Evolutionary conservation across 2,113 vertebrate genomes (phyloP).

Genomic region (Seriola rivoliana): DNA sequence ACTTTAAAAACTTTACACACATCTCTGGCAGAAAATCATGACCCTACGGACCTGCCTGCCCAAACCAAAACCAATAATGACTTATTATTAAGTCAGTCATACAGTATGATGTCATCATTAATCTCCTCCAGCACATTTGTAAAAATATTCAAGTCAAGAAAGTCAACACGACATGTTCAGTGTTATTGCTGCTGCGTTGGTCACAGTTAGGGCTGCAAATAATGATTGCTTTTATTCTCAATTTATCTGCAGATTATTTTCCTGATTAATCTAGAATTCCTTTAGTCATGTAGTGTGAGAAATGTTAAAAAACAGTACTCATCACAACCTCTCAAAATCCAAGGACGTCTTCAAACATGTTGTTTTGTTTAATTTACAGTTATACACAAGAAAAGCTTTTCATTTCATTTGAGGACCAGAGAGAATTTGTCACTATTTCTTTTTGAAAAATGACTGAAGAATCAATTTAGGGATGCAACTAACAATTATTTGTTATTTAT

Average conservation of each 20-base stretch:
- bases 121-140: background rate
- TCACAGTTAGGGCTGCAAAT: background rate
- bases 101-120: background rate
- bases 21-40: background rate
- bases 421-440: background rate
- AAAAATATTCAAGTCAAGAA: background rate
- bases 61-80: background rate
- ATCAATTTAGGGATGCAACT: too few species aligned
- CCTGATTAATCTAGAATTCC: too few species aligned
- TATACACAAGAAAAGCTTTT: too few species aligned
- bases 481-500: too few species aligned
- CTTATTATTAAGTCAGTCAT: background rate
- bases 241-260: background rate
- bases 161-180: background rate
- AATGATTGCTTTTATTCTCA: background rate
- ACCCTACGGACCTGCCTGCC: background rate
- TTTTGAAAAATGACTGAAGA: background rate
- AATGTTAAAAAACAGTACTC: background rate
- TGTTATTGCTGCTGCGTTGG: background rate
- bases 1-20: background rate
- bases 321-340: too few species aligned
- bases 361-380: background rate
- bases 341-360: background rate
- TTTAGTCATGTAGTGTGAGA: too few species aligned
- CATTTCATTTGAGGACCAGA: background rate